Percentiles rank a stretch among this genome's conserved stretches.
Evolutionary conservation across 2,888 invertebrate genomes (phyloP).

Genomic region (Pyrocoelia pectoralis): DNA sequence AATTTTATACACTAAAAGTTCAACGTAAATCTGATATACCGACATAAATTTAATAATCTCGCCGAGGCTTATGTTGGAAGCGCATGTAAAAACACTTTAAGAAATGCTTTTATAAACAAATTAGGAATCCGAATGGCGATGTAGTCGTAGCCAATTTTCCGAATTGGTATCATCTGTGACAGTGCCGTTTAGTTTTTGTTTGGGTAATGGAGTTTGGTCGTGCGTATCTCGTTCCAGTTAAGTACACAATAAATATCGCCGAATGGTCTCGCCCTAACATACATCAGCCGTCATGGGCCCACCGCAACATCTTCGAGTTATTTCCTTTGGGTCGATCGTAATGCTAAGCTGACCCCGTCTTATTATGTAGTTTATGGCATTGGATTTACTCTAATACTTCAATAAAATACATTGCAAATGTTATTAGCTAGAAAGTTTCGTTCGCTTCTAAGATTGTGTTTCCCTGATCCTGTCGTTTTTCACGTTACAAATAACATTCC

Average conservation of each 20-base stretch:
- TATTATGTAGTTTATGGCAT: constrained; percentile 38
- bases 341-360: constrained; percentile 41
- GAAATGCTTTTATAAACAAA: constrained; percentile 44
- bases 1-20: constrained; percentile 8
- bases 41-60: constrained; percentile 26
- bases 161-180: constrained; percentile 40
- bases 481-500: constrained; percentile 21
- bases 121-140: constrained; percentile 32
- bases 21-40: constrained; percentile 23
- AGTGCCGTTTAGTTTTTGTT: constrained; percentile 47
- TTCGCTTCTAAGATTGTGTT: constrained; percentile 16
- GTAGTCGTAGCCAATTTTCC: constrained; percentile 37
- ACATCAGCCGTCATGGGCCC: constrained; percentile 54
- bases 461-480: constrained; percentile 25
- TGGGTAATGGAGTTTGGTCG: constrained; percentile 48
- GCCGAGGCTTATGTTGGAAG: constrained; percentile 18
- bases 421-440: constrained; percentile 32
- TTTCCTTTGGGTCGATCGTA: constrained; percentile 57
- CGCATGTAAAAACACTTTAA: constrained; percentile 35
- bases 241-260: constrained; percentile 61
- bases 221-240: constrained; percentile 57
- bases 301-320: constrained; percentile 54
- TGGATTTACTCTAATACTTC: constrained; percentile 37
- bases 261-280: constrained; percentile 56
- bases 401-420: constrained; percentile 34